Base-by-base conservation (phyloP, 2,797 vertebrate species). In the Acanthiza pusilla region DNA sequence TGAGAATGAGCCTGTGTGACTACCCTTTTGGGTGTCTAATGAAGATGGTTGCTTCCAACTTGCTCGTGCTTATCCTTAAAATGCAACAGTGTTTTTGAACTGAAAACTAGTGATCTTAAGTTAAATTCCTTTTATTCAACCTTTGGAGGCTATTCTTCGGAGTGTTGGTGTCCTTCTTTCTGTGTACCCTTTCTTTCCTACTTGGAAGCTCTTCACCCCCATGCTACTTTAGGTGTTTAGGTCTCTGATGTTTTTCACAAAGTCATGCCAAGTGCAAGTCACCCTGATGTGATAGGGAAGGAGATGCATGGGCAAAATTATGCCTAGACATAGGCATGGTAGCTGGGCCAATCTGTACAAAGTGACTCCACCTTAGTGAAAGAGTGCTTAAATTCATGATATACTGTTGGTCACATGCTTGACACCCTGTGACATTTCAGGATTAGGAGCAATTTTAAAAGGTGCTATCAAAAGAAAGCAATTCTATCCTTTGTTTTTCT, bases 1-100 rank as follows among this genome's bases (percentile, higher is more conserved):
- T 73, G 26, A 72, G 34, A 48, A 50, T 57, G n/a, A 50, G 16
- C 2, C 8, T 0, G 0, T 54, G 34, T 20, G 8, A 30, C n/a
- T 55, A 18, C 10, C 8, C 10, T 26, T 47, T 5, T 63, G 42
- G 13, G 21, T 3, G 1, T 58, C 71, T 62, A 14, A 8, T 68
- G 29, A 91, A 73, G 27, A 11, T 36, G 15, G 27, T 67, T 83
- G 18, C 36, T 82, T 85, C 58, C 32, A n/a, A 16, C 27, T 10
- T 74, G 16, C 16, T 62, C 67, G 8, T 72, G 8, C 30, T 55
- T 65, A 8, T 62, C 13, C 23, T 68, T 89, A 38, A 82, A 95
- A 48, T 79, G 27, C 15, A 23, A 3, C 16, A 11, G 17, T 68
- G 19, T 14, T 79, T 79, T 85, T 76, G n/a, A 68, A 26, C 11